Base-by-base conservation (phyloP, 2,888 invertebrate species). In the Ormyrus thymus region DNA sequence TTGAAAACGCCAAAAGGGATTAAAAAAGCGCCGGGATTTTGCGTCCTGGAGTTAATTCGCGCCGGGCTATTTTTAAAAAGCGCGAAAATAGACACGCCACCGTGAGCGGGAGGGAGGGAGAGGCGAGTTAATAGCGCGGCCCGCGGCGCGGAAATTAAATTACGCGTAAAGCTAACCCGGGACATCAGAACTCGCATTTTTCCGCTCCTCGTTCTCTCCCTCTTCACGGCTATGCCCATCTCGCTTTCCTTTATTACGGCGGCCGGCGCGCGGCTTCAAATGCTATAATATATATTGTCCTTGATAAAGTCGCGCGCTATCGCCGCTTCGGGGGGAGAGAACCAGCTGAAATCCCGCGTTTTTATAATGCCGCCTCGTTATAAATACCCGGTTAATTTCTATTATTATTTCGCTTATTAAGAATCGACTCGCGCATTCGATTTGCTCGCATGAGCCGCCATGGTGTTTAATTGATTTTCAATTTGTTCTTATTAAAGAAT, bases 181-280 rank as follows among this genome's bases (percentile, higher is more conserved):
- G 43, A 58, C 77, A 77, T 77, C 72, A 71, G 59, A 77, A 48
- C 48, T 65, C 56, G 53, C 51, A 59, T 68, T 72, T 72, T 72
- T 71, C 7, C 8, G 6, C 6, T 90, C 62, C 93, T 65, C 11
- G 89, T 95, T 15, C 45, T 62, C 6, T 6, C 43, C 1, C 7
- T 13, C 15, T 29, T 29, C 29, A 29, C 29, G 29, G 29, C 29
- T 29, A 4, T 29, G 4, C 29, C 29, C 29, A 1, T 29, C 29
- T 29, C 29, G 29, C 29, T 29, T 29, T 29, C 15, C 15, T 65
- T 65, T 50, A 45, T 65, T 50, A 13, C 9, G 50, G 8, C 29
- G 4, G 9, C 15, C 10, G 10, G 6, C 51, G 15, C 29, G 50
- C 29, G 29, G 15, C 48, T 64, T 2, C 11, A 64, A 9, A 50